Conservation (phyloP, 2,888 invertebrate species). For the Prionchulus punctatus region DNA sequence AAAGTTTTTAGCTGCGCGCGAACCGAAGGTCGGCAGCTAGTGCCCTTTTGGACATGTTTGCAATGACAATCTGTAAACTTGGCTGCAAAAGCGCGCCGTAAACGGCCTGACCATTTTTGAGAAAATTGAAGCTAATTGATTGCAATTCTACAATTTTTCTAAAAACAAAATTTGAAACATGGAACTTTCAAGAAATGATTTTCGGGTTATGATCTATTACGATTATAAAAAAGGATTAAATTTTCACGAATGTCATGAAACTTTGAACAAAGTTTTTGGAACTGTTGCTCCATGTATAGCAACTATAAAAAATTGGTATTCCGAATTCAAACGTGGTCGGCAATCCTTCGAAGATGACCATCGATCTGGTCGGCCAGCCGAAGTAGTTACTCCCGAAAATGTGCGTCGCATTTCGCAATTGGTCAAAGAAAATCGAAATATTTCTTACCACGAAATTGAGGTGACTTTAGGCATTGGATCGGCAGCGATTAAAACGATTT, state of each 20-base stretch:
- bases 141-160: too few species aligned
- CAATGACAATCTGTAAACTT: too few species aligned
- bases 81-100: too few species aligned
- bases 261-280: background rate
- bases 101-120: too few species aligned
- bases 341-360: background rate
- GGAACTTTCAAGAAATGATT: background rate
- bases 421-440: background rate
- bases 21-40: too few species aligned
- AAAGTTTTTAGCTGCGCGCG: background rate
- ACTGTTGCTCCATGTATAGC: background rate
- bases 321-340: background rate
- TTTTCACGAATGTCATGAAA: background rate
- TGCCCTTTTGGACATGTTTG: too few species aligned
- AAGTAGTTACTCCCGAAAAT: background rate
- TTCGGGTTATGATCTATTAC: conserved; percentile 1
- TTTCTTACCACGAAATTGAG: background rate
- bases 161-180: too few species aligned
- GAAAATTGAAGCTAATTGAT: too few species aligned
- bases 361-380: background rate
- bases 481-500: background rate
- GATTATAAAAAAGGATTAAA: background rate
- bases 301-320: background rate
- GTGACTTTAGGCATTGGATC: background rate
- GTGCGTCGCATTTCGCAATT: background rate